Percentiles rank a stretch among this genome's conserved stretches.
phyloP scores from a whole-genome alignment of 2,888 invertebrate species.

The Drosophila formosana region DNA sequence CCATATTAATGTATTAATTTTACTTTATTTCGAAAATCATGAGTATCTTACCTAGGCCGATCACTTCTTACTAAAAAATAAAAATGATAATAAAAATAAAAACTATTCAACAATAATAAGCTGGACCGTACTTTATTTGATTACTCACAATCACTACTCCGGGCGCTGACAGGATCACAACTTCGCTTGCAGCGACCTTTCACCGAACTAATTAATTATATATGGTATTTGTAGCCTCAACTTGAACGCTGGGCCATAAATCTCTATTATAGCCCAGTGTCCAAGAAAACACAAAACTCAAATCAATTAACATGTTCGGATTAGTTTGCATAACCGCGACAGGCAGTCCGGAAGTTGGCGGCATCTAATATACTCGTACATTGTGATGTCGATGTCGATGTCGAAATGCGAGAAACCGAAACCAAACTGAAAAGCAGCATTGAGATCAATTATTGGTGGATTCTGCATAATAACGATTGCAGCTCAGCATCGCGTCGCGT shows the following conservation, averaged over 20 bases:
- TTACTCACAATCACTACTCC: too few relatives aligned
- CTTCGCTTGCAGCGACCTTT: neutral
- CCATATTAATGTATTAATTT: too few relatives aligned
- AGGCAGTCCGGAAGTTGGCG: neutral
- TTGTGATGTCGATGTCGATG: neutral
- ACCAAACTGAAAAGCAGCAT: neutral
- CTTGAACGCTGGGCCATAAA: neutral
- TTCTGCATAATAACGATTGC: conserved; percentile 31
- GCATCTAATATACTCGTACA: neutral
- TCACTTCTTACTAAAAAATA: too few relatives aligned
- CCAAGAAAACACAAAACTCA: neutral
- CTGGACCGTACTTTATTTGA: too few relatives aligned
- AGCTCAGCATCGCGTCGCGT: neutral
- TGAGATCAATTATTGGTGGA: conserved; percentile 24
- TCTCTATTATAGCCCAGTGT: neutral
- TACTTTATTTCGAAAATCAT: too few relatives aligned
- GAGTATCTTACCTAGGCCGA: too few relatives aligned
- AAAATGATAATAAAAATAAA: too few relatives aligned
- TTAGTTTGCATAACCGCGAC: conserved; percentile 1
- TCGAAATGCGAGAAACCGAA: conserved; percentile 1
- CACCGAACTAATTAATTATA: neutral
- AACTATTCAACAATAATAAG: too few relatives aligned
- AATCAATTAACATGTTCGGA: conserved; percentile 3
- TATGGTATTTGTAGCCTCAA: neutral
- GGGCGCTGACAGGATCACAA: neutral